Percentiles rank a stretch among this genome's conserved stretches.
Conservation (phyloP, 2,797 vertebrate genomes). For the Hypotaenidia philippensis region DNA sequence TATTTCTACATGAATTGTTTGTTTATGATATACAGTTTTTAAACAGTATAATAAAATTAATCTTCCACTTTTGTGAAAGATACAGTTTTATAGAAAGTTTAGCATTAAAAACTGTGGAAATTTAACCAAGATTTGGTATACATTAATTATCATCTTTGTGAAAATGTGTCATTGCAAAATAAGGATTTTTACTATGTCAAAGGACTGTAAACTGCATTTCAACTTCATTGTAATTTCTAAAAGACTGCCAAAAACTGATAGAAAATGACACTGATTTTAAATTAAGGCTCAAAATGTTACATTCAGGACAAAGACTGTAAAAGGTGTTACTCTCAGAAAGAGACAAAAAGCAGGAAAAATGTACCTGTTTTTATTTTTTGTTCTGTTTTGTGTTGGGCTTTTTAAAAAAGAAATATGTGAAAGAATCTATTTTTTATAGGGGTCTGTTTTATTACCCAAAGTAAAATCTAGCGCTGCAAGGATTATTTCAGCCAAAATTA, state of each 20-base stretch:
- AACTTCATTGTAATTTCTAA: constrained; percentile 48
- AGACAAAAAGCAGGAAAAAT: constrained; percentile 1
- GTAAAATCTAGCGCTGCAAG: neutral
- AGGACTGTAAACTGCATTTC: constrained; percentile 60
- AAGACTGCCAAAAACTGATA: neutral
- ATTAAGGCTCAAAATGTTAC: constrained; percentile 36
- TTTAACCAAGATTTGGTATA: neutral
- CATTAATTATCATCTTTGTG: neutral
- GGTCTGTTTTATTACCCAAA: neutral
- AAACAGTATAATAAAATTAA: constrained; percentile 36
- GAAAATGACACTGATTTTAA: constrained; percentile 55
- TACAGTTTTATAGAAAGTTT: neutral
- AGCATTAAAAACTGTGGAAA: constrained; percentile 53
- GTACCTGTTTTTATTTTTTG: neutral
- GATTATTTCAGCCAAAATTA: constrained; percentile 10
- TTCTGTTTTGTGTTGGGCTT: too few species aligned
- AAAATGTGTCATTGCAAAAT: constrained; percentile 22
- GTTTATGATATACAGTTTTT: constrained; percentile 56
- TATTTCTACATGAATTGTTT: constrained; percentile 79
- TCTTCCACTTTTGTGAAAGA: constrained; percentile 30
- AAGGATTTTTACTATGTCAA: constrained; percentile 43
- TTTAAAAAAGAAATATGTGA: neutral
- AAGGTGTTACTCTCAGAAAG: neutral
- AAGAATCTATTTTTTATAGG: neutral
- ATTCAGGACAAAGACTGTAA: neutral